Conservation (phyloP, 2,797 vertebrate species). For the Nannoperca obscura region DNA sequence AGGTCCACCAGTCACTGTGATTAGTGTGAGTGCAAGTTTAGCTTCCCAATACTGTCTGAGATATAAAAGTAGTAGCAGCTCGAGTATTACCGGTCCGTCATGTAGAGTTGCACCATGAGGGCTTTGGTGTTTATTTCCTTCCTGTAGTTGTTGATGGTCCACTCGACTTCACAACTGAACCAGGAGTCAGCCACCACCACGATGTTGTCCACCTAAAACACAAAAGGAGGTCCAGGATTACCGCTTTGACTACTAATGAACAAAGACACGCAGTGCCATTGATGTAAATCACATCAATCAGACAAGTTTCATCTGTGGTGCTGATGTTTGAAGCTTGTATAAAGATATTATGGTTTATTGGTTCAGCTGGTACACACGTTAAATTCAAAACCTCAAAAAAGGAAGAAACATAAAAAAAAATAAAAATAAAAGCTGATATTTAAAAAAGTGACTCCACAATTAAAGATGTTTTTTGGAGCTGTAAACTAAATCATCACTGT, state of each 20-base stretch:
- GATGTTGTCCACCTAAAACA: slow-evolving; percentile 86
- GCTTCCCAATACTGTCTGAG: background rate
- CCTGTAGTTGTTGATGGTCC: slow-evolving; percentile 71
- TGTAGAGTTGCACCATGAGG: slow-evolving; percentile 78
- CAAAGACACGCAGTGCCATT: too few relatives aligned
- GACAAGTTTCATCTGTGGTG: too few relatives aligned
- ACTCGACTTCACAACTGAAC: rapidly evolving
- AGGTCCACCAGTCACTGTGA: background rate
- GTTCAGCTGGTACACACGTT: background rate
- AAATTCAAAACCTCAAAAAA: background rate
- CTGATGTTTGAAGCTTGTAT: too few relatives aligned
- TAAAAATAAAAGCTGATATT: too few relatives aligned
- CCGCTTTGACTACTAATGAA: background rate
- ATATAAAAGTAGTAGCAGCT: background rate
- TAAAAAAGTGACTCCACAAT: too few relatives aligned
- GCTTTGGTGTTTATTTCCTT: slow-evolving; percentile 74
- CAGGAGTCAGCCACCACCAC: slow-evolving; percentile 52
- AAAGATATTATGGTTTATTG: background rate
- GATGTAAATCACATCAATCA: too few relatives aligned
- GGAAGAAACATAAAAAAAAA: too few relatives aligned
- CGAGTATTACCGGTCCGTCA: slow-evolving; percentile 27
- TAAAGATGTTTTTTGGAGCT: too few relatives aligned
- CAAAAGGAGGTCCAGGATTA: background rate
- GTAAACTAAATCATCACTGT: too few relatives aligned
- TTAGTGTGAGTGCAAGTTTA: background rate